Evolutionary conservation across 2,113 vertebrate species (phyloP).

Genomic region (Illadopsis cleaveri): DNA sequence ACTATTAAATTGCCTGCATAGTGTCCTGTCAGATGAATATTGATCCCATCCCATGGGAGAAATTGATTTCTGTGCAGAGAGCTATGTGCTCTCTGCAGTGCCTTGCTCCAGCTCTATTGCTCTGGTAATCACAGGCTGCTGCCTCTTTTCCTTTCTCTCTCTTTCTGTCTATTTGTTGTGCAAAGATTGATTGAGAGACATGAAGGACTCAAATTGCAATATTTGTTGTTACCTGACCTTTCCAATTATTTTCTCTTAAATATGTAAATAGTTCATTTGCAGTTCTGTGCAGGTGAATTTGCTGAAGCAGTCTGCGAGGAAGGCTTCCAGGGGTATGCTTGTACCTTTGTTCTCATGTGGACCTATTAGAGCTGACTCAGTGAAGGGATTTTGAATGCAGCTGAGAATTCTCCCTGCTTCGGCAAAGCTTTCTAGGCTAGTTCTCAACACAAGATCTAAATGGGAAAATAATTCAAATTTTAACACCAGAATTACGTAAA

Average conservation of each 20-base stretch:
- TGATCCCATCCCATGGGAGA: constrained; percentile 46
- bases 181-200: constrained; percentile 20
- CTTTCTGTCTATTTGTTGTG: background rate
- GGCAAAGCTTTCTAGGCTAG: background rate
- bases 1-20: constrained; percentile 58
- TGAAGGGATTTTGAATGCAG: background rate
- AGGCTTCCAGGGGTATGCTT: background rate
- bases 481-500: accelerated
- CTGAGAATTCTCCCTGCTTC: background rate
- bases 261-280: constrained; percentile 29
- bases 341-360: background rate
- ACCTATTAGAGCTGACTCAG: background rate
- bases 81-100: constrained; percentile 11
- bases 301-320: background rate
- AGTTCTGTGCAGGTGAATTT: background rate
- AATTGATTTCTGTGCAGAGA: constrained; percentile 52
- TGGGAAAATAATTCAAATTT: background rate
- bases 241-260: constrained; percentile 28
- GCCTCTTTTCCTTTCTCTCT: background rate
- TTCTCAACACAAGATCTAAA: background rate
- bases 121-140: constrained; percentile 7
- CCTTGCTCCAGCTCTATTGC: background rate
- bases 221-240: constrained; percentile 15
- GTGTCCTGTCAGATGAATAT: constrained; percentile 61
- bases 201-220: background rate